A percentile compares a stretch with the other conserved stretches of the same genome.
Evolutionary conservation across 2,888 invertebrate species (phyloP).

Genomic region (Noctuana brunneofusca): DNA sequence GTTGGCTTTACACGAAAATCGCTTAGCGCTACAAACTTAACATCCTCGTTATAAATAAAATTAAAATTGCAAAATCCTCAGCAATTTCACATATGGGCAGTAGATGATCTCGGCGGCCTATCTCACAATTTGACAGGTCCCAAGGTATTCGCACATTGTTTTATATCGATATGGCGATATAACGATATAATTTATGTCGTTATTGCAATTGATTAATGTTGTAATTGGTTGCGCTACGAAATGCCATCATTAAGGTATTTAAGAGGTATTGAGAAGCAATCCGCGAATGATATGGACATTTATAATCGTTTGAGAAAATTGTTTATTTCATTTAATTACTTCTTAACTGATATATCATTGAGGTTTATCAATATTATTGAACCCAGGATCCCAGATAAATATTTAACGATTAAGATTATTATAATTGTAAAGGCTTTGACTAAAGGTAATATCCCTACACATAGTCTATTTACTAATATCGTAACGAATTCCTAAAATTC

Average conservation of each 20-base stretch:
- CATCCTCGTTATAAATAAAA: slow-evolving; percentile 75
- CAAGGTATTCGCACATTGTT: slow-evolving; percentile 64
- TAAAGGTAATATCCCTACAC: no score
- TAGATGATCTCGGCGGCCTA: slow-evolving; percentile 75
- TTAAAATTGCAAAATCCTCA: slow-evolving; percentile 82
- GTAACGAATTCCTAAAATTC: no score
- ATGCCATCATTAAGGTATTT: slow-evolving; percentile 42
- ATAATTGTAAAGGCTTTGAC: no score
- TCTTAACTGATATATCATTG: neutral
- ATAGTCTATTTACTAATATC: no score
- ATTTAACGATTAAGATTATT: neutral
- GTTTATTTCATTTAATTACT: slow-evolving; percentile 1
- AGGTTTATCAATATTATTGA: neutral
- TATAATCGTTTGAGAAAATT: slow-evolving; percentile 4
- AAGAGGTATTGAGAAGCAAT: slow-evolving; percentile 20
- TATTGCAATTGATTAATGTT: slow-evolving; percentile 70
- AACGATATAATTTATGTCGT: slow-evolving; percentile 78
- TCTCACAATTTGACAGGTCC: slow-evolving; percentile 71
- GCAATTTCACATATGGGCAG: slow-evolving; percentile 80
- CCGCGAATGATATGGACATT: slow-evolving; percentile 14
- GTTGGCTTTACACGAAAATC: slow-evolving; percentile 18
- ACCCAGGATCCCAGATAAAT: neutral
- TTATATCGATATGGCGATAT: slow-evolving; percentile 74
- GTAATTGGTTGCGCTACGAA: slow-evolving; percentile 61
- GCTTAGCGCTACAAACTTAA: slow-evolving; percentile 44